phyloP scores from a whole-genome alignment of 2,113 vertebrate species.

The Nothobranchius kuhntae region DNA sequence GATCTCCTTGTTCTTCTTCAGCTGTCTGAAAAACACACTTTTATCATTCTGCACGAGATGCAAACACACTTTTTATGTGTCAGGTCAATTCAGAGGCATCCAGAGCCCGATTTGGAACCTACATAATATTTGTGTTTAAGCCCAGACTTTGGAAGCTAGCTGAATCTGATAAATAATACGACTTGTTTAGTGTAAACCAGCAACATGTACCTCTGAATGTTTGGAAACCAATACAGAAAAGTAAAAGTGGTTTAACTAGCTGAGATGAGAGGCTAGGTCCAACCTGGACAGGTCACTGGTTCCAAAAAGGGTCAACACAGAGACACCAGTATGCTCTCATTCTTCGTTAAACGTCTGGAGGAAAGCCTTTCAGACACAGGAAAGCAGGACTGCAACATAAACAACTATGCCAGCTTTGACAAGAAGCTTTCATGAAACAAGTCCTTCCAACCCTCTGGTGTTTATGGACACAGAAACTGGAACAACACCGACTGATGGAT shows the following conservation, averaged over 20 bases:
- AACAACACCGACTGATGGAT: no score
- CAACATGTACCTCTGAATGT: background rate
- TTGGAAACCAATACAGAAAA: background rate
- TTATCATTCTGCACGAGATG: background rate
- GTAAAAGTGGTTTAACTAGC: background rate
- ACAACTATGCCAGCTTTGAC: background rate
- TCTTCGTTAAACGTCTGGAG: background rate
- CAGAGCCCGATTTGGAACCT: background rate
- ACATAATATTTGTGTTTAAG: background rate
- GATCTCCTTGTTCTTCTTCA: conserved; percentile 64
- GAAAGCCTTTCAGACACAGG: background rate
- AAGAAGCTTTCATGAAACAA: background rate
- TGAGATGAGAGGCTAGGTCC: no score
- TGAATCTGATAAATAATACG: no score
- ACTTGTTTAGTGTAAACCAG: background rate
- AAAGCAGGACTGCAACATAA: background rate
- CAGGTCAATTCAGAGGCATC: background rate
- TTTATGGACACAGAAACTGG: no score
- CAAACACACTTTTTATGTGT: background rate
- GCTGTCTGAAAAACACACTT: conserved; percentile 57
- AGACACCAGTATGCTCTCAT: background rate
- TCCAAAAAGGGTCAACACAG: background rate
- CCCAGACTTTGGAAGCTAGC: background rate
- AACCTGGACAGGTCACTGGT: background rate
- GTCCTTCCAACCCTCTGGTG: no score